A percentile compares a stretch with the other conserved stretches of the same genome.
phyloP scores from a whole-genome alignment of 2,888 invertebrate species.

The Hirudinaria manillensis region DNA sequence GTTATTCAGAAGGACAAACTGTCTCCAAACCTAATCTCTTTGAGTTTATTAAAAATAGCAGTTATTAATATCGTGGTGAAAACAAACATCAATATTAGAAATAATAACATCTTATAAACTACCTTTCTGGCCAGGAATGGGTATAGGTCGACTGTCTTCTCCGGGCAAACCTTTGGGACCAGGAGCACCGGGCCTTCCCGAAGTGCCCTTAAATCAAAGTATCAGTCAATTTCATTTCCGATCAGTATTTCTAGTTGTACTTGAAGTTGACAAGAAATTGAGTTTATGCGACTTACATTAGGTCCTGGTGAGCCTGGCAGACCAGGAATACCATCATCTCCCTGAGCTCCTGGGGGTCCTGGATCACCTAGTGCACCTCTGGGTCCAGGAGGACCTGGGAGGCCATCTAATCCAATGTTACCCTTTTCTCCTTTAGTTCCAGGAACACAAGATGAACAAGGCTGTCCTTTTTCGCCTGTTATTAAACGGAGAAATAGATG shows the following conservation, averaged over 20 bases:
- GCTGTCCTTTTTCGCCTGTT: conserved; percentile 15
- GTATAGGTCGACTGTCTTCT: background rate
- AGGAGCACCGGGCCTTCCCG: background rate
- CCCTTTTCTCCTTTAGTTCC: conserved; percentile 28
- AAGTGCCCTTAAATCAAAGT: background rate
- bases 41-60: too few relatives aligned
- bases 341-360: conserved; percentile 17
- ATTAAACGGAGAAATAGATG: background rate
- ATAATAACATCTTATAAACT: too few relatives aligned
- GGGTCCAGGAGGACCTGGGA: conserved; percentile 17
- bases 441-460: conserved; percentile 8
- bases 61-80: too few relatives aligned
- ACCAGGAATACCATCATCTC: conserved; percentile 18
- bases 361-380: conserved; percentile 19
- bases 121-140: conserved; percentile 1
- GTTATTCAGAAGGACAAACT: too few relatives aligned
- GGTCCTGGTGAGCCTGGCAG: background rate
- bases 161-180: conserved; percentile 24
- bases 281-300: background rate
- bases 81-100: too few relatives aligned
- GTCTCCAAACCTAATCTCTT: too few relatives aligned
- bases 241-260: too few relatives aligned
- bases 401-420: conserved; percentile 20
- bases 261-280: background rate
- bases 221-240: too few relatives aligned